Base-by-base conservation (phyloP, 2,113 vertebrate species). In the Abramis brama region DNA sequence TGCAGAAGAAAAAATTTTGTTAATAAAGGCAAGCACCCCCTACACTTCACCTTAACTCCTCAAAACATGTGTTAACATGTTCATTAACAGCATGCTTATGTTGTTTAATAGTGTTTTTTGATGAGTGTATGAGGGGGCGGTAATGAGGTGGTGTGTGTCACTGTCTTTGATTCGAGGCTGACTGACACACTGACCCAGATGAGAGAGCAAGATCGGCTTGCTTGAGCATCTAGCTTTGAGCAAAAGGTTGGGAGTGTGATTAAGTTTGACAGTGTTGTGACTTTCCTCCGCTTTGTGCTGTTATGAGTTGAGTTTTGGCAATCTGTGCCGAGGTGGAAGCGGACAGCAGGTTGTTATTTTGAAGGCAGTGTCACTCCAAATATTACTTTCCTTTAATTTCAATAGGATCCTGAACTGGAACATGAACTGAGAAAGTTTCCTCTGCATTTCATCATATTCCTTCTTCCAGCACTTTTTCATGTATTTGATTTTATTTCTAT, bases 181-280 rank as follows among this genome's bases (percentile, higher is more conserved):
- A 86, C 43, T 82, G 76, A 82, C 84, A 87, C 82, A 59, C 83
- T 84, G 88, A 89, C 82, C 88, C 85, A 83, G 6, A 88, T 90
- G 71, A 50, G 9, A 25, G 66, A 33, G 76, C 27, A 82, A 79
- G 66, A 57, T 55, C 15, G 12, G 19, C 50, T 21, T 62, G n/a
- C 50, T 66, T 47, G 43, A 79, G 21, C 33, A 25, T 33, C 6
- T 39, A 55, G 86, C 66, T 73, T 73, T 71, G 57, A 73, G 55
- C 45, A 6, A 85, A 70, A 8, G 50, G 19, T 74, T 17, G 64
- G 2, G 59, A 83, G 55, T n/a, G 27, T n/a, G 60, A 88, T 60
- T 86, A 81, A 43, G 25, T 70, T 68, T 86, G 79, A 83, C 83
- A 80, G 66, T 68, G 62, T 57, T 89, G 71, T 86, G 85, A 83